Evolutionary conservation across 1,140 invertebrate species (phyloP).

Genomic region (Brachystomella parvula): DNA sequence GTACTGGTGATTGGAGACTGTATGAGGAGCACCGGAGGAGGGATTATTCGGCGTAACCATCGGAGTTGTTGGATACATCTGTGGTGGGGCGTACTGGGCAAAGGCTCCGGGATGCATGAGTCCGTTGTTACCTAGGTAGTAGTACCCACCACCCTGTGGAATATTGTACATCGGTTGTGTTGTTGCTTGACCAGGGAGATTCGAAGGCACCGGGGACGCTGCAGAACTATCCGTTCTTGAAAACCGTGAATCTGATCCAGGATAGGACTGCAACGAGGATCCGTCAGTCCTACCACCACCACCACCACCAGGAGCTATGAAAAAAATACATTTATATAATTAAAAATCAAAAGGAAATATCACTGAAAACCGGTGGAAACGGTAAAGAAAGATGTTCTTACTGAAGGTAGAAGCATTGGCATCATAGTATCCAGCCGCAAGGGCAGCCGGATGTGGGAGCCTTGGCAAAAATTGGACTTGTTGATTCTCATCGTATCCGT

Average conservation of each 20-base stretch:
- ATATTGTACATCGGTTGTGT: constrained; percentile 29
- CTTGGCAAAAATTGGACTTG: constrained; percentile 31
- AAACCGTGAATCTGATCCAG: constrained; percentile 30
- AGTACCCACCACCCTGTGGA: constrained; percentile 18
- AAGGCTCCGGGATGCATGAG: constrained; percentile 25
- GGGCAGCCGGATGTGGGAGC: constrained; percentile 28
- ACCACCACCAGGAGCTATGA: constrained; percentile 12
- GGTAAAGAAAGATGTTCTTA: constrained; percentile 13
- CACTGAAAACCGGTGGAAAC: constrained; percentile 1
- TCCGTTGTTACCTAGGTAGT: constrained; percentile 33
- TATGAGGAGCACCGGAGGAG: constrained; percentile 31
- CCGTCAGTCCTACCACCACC: constrained; percentile 30
- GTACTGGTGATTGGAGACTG: constrained; percentile 35
- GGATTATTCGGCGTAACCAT: constrained; percentile 31
- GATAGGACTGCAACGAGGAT: constrained; percentile 26
- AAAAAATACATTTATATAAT: constrained; percentile 1
- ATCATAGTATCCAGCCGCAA: constrained; percentile 32
- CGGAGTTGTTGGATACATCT: constrained; percentile 32
- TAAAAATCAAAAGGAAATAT: not conserved
- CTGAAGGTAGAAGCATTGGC: constrained; percentile 28
- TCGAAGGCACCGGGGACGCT: constrained; percentile 37
- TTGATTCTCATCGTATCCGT: constrained; percentile 31
- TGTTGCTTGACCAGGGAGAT: constrained; percentile 31
- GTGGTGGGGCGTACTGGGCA: constrained; percentile 27
- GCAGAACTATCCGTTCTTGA: constrained; percentile 35